Evolutionary conservation across 1,140 invertebrate species (phyloP), one percentile per base, ranked within the genome.

Genomic region (Conus betulinus): DNA sequence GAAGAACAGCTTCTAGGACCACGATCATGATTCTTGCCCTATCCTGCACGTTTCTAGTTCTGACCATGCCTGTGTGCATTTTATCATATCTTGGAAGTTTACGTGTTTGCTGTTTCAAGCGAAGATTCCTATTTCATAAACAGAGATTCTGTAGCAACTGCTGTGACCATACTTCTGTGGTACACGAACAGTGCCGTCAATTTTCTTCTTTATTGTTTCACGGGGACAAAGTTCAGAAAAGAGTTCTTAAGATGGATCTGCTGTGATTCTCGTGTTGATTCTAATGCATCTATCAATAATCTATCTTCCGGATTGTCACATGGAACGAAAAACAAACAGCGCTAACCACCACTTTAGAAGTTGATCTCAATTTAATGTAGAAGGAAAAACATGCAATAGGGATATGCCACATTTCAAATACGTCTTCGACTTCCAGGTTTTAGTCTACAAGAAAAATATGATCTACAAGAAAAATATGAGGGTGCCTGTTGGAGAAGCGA

Each of bases 201-300:
- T 87, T 91, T 91, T 63, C n/a, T 89, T 71, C 84, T 91, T 11
- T 91, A 91, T 85, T 91, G 87, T 60, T n/a, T 89, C 52, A 81
- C 71, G 10, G 90, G 90, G 15, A 15, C 67, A n/a, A 71, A 87
- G 78, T 91, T 91, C 76, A 60, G 90, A 20, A 53, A 55, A 11
- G 87, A 91, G 84, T 79, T 90, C 39, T 52, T 63, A 6, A 53
- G 1, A 4, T 17, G 76, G 74, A 11, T 89, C 27, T 60, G 88
- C 63, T 79, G 51, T 79, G 39, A 39, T 39, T 0, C 39, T 3
- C 39, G 3, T 0, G 39, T 39, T 0, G 0, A 39, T 0, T 39
- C 39, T 3, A 39, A 39, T 39, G 39, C 39, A 39, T 39, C 39
- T 39, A 39, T 39, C 39, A 39, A n/a, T n/a, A n/a, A n/a, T n/a